phyloP scores from a whole-genome alignment of 2,888 invertebrate species.

The Drosophila fulvimacula region DNA sequence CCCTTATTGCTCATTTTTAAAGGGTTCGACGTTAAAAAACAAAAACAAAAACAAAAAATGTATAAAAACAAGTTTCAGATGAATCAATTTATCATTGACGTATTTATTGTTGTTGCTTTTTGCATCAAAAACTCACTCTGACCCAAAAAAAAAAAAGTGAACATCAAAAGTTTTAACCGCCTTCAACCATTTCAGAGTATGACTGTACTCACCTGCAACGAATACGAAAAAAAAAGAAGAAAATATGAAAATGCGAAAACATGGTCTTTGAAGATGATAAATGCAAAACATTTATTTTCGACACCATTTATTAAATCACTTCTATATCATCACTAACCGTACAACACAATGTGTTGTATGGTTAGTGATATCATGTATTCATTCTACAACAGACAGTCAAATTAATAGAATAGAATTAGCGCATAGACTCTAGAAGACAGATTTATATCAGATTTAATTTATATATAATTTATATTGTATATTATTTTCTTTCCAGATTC shows the following conservation, averaged over 20 bases:
- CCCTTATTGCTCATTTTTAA: no score
- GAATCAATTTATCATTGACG: constrained; percentile 68
- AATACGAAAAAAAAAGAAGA: constrained; percentile 16
- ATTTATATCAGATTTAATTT: no score
- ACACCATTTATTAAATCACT: not conserved
- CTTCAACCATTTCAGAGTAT: constrained; percentile 1
- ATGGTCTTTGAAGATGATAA: not conserved
- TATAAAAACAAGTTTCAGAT: constrained; percentile 14
- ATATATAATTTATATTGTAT: no score
- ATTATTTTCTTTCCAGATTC: no score
- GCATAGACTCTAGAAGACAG: no score
- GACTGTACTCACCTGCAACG: constrained; percentile 68
- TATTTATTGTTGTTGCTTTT: constrained; percentile 37
- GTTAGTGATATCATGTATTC: not conserved
- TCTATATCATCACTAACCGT: no score
- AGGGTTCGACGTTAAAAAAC: no score
- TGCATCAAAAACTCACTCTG: constrained; percentile 28
- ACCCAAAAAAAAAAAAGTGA: constrained; percentile 17
- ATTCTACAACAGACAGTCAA: not conserved
- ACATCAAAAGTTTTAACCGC: constrained; percentile 4
- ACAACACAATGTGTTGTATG: no score
- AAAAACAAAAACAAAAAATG: not conserved
- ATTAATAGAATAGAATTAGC: not conserved
- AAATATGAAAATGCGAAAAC: not conserved
- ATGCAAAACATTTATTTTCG: not conserved